Evolutionary conservation across 2,888 invertebrate species (phyloP).

Genomic region (Incurvaria masculella): DNA sequence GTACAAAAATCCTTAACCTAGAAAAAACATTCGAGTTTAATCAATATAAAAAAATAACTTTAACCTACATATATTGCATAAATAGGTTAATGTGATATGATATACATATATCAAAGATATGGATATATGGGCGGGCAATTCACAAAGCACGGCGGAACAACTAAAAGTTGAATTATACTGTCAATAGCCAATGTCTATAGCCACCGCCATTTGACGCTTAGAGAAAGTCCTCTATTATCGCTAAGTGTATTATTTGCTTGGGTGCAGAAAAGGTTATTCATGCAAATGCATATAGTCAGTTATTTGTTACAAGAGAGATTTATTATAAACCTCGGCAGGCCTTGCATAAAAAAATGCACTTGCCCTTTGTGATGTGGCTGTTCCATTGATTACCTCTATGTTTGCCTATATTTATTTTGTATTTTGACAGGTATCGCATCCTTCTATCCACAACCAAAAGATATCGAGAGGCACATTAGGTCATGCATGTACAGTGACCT

Average conservation of each 20-base stretch:
- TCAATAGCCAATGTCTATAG: too few species aligned
- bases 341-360: conserved; percentile 1
- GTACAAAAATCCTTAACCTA: too few species aligned
- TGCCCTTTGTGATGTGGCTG: conserved; percentile 6
- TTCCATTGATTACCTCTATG: conserved; percentile 4
- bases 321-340: conserved; percentile 4
- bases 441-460: conserved; percentile 22
- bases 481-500: background rate
- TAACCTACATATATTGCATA: too few species aligned
- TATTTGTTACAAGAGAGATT: conserved; percentile 7
- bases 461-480: conserved; percentile 19
- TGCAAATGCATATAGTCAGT: conserved; percentile 9
- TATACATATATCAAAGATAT: too few species aligned
- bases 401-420: conserved; percentile 4
- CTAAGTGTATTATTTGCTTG: conserved; percentile 22
- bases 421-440: conserved; percentile 24
- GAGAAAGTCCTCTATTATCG: conserved; percentile 20
- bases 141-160: too few species aligned
- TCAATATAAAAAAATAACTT: too few species aligned
- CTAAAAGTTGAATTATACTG: too few species aligned
- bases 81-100: too few species aligned
- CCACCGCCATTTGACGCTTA: too few species aligned
- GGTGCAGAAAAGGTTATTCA: conserved; percentile 18
- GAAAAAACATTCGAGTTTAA: too few species aligned
- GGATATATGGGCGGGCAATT: too few species aligned